Base-by-base conservation (phyloP, 1,140 invertebrate species). In the Bombus balteatus region DNA sequence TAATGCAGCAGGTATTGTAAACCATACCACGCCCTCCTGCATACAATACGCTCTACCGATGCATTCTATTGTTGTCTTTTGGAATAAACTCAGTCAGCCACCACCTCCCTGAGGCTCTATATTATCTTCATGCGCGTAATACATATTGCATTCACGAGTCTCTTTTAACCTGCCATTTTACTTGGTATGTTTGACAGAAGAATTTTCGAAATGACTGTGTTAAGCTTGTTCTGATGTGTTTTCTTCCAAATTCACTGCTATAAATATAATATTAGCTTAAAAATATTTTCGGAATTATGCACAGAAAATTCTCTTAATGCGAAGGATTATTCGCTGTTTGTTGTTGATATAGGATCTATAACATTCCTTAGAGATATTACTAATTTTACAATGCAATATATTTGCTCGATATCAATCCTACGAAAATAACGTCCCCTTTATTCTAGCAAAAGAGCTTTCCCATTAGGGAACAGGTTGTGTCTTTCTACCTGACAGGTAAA, bases 1-100 rank as follows among this genome's bases (percentile, higher is more conserved):
- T 94, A 94, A 94, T 94, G 93, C 94, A 94, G 90, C 59, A 94
- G 93, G 93, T 91, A 94, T 94, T 94, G 93, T 94, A 89, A 87
- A 87, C 91, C 83, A 80, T 87, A 91, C 88, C 90, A 90, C 90
- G 89, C 93, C 91, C 88, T 90, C 86, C 87, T 93, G 93, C 93
- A 94, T 94, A 94, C 92, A 94, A 94, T 93, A 91, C 90, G 82
- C 90, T 87, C 91, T 92, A 92, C 89, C 91, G 90, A 92, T 91
- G 92, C 90, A 93, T 93, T 93, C 93, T 92, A 94, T 93, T 94
- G 93, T 93, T 94, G 90, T 90, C 91, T 92, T 93, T 92, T 85
- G 91, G 92, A 94, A 93, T 92, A 93, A 88, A 92, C 90, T 88
- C 89, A 88, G 85, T 87, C 90, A 86, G 87, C 92, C 92, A 91